These are phyloP conservation scores for Micronycteris hirsuta DNA, from an alignment of 2,113 vertebrate species.

Conservation along the genomic window DNA sequence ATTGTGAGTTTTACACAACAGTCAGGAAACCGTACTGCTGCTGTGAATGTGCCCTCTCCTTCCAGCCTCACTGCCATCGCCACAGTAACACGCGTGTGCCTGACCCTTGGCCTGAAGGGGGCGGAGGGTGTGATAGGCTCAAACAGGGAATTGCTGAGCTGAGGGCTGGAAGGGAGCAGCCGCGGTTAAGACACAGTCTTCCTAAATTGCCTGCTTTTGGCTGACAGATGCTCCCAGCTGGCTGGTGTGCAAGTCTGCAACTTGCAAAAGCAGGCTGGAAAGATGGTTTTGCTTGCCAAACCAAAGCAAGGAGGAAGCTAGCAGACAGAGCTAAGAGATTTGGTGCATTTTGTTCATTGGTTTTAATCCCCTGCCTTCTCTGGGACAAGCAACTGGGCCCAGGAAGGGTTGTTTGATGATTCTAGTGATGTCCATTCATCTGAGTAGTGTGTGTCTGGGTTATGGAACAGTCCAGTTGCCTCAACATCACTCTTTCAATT, in stretches of 20 bases:
- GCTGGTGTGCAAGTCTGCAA: conserved; percentile 50
- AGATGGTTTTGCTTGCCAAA: conserved; percentile 46
- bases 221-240: conserved; percentile 64
- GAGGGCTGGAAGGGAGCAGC: conserved; percentile 59
- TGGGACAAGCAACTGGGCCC: not conserved
- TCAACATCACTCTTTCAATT: not conserved
- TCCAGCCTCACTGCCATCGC: not conserved
- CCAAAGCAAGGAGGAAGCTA: conserved; percentile 12
- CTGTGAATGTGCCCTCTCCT: not conserved
- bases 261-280: conserved; percentile 48
- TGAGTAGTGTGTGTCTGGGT: not conserved
- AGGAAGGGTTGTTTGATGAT: not conserved
- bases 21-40: not conserved
- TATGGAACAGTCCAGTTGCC: too few species aligned
- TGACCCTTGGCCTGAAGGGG: not conserved
- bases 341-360: not conserved
- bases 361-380: not conserved
- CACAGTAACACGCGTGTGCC: accelerated
- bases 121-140: not conserved
- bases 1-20: not conserved
- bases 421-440: not conserved
- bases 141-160: not conserved
- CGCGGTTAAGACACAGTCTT: conserved; percentile 15
- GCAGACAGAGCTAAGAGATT: conserved; percentile 23
- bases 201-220: conserved; percentile 46